phyloP scores from a whole-genome alignment of 2,113 vertebrate genomes.

The Istiophorus platypterus region DNA sequence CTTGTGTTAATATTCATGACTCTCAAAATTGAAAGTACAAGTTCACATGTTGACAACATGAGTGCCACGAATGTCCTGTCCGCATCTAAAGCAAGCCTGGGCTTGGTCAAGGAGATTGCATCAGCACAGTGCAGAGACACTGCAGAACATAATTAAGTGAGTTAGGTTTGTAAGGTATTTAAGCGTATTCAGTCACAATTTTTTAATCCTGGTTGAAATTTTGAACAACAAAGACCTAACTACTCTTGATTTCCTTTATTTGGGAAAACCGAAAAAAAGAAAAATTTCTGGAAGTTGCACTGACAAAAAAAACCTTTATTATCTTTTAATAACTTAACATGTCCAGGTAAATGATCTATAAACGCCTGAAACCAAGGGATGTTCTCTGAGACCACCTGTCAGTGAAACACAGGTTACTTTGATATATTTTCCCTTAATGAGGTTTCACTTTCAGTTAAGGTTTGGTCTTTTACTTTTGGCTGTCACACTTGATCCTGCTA shows the following conservation, averaged over 20 bases:
- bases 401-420: not conserved
- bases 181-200: not conserved
- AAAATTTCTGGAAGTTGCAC: not conserved
- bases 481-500: not conserved
- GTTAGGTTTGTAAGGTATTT: not conserved
- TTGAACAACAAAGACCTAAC: not conserved
- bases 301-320: not conserved
- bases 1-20: not conserved
- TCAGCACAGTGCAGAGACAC: not conserved
- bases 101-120: conserved; percentile 7
- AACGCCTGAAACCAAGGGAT: no score
- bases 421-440: not conserved
- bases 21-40: not conserved
- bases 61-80: conserved; percentile 21
- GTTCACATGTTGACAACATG: conserved; percentile 1
- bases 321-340: not conserved
- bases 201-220: not conserved
- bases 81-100: not conserved
- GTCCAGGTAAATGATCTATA: not conserved
- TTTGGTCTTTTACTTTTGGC: not conserved
- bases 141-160: not conserved
- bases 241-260: not conserved
- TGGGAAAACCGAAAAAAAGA: not conserved
- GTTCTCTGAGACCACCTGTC: not conserved
- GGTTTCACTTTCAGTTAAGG: not conserved